Evolutionary conservation across 2,113 vertebrate species (phyloP), one percentile per base, ranked within the genome.

Genomic region (Pungitius pungitius): DNA sequence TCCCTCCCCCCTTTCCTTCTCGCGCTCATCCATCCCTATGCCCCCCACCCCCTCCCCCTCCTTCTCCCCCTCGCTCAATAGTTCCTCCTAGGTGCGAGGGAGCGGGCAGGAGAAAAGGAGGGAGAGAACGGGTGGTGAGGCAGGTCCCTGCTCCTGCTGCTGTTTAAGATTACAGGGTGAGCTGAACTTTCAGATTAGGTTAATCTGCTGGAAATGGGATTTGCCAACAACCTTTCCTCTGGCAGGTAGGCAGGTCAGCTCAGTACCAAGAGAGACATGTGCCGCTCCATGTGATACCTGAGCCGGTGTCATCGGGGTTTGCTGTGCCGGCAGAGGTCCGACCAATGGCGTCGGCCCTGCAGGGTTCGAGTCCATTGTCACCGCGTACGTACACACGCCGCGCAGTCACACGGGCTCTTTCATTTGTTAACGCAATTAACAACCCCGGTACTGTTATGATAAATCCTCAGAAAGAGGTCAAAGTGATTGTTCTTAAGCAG

Each of bases 151-250:
- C 77, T 82, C 69, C 73, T 90, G 72, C 73, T 91, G 73, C 91
- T 83, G 85, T 92, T 86, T 83, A 89, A 94, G 90, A 93, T 93
- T 73, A 92, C 75, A 86, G 85, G 73, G 82, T 86, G 78, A 91
- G 80, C 81, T 88, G 85, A 91, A 89, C 83, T 91, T 69, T 77
- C 73, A 85, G 86, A 91, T 90, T 87, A 93, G 87, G 87, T 82
- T 91, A 93, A 94, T 88, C 89, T 92, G 82, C 18, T 82, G 75
- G 85, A 90, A 94, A 93, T 87, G 84, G 81, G 89, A 92, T 91
- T 88, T 81, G 61, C 42, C 60, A 68, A 73, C 68, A 78, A 67
- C 84, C 90, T 78, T 85, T 79, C 73, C 75, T 76, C 77, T 73
- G 78, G 85, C 55, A 86, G 78, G 80, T 79, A 69, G 73, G 27